Conservation (phyloP, 2,113 vertebrate genomes). For the Chaenocephalus aceratus region DNA sequence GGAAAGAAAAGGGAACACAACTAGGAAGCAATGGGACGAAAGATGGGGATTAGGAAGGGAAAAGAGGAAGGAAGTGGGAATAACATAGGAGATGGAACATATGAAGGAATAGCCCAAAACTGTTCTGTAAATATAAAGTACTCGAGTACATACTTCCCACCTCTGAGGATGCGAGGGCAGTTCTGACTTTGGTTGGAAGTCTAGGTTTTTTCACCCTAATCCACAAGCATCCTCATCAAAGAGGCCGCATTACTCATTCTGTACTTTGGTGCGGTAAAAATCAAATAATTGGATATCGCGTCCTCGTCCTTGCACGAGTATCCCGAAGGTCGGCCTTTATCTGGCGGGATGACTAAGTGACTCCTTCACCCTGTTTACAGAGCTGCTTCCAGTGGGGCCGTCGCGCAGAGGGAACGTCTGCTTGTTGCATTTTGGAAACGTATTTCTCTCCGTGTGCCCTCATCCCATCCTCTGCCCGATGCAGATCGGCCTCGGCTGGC, state of each 20-base stretch:
- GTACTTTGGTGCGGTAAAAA: background rate
- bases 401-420: slow-evolving; percentile 23
- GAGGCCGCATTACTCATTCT: background rate
- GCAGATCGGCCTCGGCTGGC: slow-evolving; percentile 54
- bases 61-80: background rate
- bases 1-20: background rate
- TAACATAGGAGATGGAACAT: background rate
- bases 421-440: slow-evolving; percentile 46
- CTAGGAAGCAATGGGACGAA: background rate
- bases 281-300: background rate
- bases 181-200: slow-evolving; percentile 8
- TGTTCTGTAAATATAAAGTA: no score
- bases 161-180: background rate
- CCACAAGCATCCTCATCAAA: slow-evolving; percentile 8
- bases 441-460: slow-evolving; percentile 48
- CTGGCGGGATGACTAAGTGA: slow-evolving; percentile 31
- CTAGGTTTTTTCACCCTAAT: background rate
- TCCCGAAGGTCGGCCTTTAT: slow-evolving; percentile 47
- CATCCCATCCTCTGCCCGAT: slow-evolving; percentile 45
- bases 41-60: background rate
- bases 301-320: slow-evolving; percentile 20
- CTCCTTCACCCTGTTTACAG: slow-evolving; percentile 41
- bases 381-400: slow-evolving; percentile 12
- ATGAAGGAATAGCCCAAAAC: background rate
- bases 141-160: background rate